Evolutionary conservation across 2,113 vertebrate species (phyloP), one percentile per base, ranked within the genome.

Genomic region (Ellobius talpinus): DNA sequence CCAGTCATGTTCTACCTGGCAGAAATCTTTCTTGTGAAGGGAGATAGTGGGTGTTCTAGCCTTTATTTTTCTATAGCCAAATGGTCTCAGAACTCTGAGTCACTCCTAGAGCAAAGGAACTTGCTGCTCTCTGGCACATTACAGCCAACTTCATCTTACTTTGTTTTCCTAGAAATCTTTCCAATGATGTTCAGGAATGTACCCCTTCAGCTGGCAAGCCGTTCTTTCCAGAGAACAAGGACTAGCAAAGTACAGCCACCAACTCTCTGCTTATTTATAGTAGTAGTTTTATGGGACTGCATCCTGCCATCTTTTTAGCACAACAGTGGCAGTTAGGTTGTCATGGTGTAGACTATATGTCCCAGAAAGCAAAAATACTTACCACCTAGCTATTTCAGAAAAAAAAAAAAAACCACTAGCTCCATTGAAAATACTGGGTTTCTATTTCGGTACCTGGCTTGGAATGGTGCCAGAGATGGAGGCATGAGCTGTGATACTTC

Each of bases 361-460:
- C 31, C 55, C n/a, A 85, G 39, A 94, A 84, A 90, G 33, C 36
- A 66, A 87, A 84, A 84, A 72, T 77, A 92, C 42, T 87, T 78
- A 84, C 63, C 55, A 11, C 50, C 26, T 73, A 50, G 23, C 33
- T 90, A 14, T 50, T 92, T 86, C 90, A 90, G 73, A 84, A 77
- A 88, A 82, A 29, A 24, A 82, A 29, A 24, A 26, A 84, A 61
- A 7, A 65, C 16, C 81, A 42, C 55, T 85, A 85, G 39, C n/a
- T 39, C 39, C 5, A 14, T 58, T 92, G 45, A 78, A 90, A 88
- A 73, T 29, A 1, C 26, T 74, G 26, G 1, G 23, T 68, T 97
- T 92, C 70, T 36, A 89, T 93, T 81, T 94, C 26, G 39, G 0
- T 82, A 33, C 45, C 11, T 78, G 39, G 76, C 73, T 63, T 66